phyloP scores from a whole-genome alignment of 2,113 vertebrate genomes.

The Phalacrocorax brasilianus region DNA sequence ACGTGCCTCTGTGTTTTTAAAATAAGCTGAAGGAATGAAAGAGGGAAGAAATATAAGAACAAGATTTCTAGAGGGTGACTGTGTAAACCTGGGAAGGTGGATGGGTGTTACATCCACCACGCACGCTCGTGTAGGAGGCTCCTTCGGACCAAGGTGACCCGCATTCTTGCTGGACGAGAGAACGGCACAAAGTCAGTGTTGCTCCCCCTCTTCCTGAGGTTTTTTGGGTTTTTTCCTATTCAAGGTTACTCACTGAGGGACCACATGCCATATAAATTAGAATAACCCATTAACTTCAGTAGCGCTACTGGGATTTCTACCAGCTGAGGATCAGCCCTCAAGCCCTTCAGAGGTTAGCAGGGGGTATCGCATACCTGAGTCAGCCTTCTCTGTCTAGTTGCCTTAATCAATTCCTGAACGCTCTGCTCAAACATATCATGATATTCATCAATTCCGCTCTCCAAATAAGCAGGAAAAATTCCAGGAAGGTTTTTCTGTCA shows the following conservation, averaged over 20 bases:
- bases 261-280: background rate
- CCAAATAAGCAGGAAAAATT: slow-evolving; percentile 39
- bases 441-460: slow-evolving; percentile 3
- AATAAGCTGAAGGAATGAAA: background rate
- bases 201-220: background rate
- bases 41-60: background rate
- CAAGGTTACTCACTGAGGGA: background rate
- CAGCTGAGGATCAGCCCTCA: background rate
- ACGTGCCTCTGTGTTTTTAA: background rate
- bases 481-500: slow-evolving; percentile 33
- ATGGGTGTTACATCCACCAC: background rate
- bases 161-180: background rate
- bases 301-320: background rate
- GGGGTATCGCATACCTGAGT: background rate
- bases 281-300: background rate
- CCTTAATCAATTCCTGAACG: background rate
- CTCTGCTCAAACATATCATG: background rate
- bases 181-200: background rate
- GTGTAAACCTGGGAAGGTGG: background rate
- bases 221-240: background rate
- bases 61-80: background rate
- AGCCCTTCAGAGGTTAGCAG: background rate
- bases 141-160: background rate
- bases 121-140: background rate
- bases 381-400: background rate